phyloP scores from a whole-genome alignment of 2,113 vertebrate genomes.

The Microcebus lehilahytsara region DNA sequence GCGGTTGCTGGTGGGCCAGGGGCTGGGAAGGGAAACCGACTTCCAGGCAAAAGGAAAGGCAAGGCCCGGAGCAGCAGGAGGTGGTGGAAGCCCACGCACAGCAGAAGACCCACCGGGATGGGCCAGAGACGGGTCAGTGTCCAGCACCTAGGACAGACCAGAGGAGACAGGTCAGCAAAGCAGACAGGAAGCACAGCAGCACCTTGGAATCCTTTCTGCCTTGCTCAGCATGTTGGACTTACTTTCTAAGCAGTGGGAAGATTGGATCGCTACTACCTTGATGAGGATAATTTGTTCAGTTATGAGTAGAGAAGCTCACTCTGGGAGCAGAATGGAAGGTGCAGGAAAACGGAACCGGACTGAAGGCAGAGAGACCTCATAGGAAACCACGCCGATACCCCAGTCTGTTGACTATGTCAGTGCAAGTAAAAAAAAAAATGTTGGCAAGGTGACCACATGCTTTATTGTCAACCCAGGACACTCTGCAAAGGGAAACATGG shows the following conservation, averaged over 20 bases:
- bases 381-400: accelerated
- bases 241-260: background rate
- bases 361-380: background rate
- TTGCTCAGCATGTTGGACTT: background rate
- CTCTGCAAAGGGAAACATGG: background rate
- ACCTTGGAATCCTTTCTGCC: too few species aligned
- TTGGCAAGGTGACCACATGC: too few species aligned
- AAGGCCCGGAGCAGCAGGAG: accelerated
- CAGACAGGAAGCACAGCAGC: accelerated
- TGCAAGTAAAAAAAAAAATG: background rate
- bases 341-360: background rate
- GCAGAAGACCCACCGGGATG: accelerated
- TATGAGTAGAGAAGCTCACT: too few species aligned
- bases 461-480: background rate
- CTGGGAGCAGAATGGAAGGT: background rate
- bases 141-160: accelerated
- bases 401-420: accelerated
- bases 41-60: too few species aligned
- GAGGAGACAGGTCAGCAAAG: too few species aligned
- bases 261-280: accelerated
- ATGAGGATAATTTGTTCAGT: background rate
- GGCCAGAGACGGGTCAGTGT: too few species aligned
- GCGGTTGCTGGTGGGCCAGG: background rate
- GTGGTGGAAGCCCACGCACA: accelerated
- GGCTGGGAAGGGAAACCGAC: too few species aligned